Conservation (phyloP, 2,113 vertebrate species). For the Reinhardtius hippoglossoides region DNA sequence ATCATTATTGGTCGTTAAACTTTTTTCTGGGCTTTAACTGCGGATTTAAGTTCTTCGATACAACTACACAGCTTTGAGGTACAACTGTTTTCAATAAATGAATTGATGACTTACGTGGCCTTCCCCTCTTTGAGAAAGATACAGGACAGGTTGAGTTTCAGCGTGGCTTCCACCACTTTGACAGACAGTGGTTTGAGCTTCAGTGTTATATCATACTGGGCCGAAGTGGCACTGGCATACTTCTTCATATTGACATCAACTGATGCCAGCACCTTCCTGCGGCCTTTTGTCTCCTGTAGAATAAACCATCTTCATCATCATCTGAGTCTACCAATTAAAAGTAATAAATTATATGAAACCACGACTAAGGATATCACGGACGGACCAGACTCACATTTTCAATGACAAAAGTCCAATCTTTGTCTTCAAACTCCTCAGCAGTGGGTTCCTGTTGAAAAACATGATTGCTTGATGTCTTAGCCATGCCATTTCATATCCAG, state of each 20-base stretch:
- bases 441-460: constrained; percentile 84
- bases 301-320: background rate
- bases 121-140: constrained; percentile 90
- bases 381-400: constrained; percentile 86
- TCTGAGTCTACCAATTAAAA: background rate
- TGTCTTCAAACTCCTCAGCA: constrained; percentile 91
- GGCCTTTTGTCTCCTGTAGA: constrained; percentile 87
- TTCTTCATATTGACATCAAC: constrained; percentile 88
- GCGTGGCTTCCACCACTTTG: constrained; percentile 88
- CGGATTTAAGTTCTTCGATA: no score
- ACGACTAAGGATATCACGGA: background rate
- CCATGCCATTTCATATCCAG: background rate
- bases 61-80: background rate
- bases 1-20: no score
- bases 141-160: constrained; percentile 88
- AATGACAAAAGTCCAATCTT: constrained; percentile 92
- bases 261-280: constrained; percentile 87
- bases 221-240: constrained; percentile 83
- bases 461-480: background rate
- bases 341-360: background rate
- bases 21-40: no score
- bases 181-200: constrained; percentile 88
- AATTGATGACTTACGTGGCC: constrained; percentile 86
- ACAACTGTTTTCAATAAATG: background rate
- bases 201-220: constrained; percentile 82